These are phyloP conservation scores for Apodemus agrarius DNA, from an alignment of 2,797 vertebrate genomes.

Conservation along the genomic window DNA sequence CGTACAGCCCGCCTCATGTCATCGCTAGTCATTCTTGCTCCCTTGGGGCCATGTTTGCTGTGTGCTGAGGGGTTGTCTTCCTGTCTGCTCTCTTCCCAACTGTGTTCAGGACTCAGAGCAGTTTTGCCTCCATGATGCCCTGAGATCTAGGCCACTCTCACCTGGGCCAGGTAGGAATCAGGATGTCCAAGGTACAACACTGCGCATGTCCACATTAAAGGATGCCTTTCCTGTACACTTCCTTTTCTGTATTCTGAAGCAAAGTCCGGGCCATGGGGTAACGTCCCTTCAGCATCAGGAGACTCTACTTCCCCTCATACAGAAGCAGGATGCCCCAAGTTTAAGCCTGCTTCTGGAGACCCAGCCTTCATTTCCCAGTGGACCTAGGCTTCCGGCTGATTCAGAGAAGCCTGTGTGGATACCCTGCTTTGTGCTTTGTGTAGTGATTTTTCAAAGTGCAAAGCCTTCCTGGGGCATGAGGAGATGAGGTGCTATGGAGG, in stretches of 20 bases:
- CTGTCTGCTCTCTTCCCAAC: neutral
- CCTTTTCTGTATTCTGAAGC: neutral
- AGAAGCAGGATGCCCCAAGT: neutral
- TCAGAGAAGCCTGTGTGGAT: neutral
- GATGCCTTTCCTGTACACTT: accelerated
- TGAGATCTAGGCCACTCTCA: neutral
- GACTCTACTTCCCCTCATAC: neutral
- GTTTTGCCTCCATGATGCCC: neutral
- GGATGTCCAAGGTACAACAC: accelerated
- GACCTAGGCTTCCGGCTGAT: neutral
- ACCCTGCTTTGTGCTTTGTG: neutral
- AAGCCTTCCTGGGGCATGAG: neutral
- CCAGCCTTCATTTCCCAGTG: too few relatives aligned
- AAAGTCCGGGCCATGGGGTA: accelerated
- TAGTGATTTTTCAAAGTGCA: neutral
- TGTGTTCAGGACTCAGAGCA: neutral
- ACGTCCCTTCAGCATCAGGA: neutral
- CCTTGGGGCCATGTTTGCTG: neutral
- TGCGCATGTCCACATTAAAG: neutral
- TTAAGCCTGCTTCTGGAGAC: neutral
- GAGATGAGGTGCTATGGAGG: neutral
- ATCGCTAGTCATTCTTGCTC: neutral
- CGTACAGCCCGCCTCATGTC: neutral
- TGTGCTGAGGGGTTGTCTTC: neutral
- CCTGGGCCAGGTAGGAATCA: too few relatives aligned